Conservation (phyloP, 2,888 invertebrate species). For the Autographa pulchrina region DNA sequence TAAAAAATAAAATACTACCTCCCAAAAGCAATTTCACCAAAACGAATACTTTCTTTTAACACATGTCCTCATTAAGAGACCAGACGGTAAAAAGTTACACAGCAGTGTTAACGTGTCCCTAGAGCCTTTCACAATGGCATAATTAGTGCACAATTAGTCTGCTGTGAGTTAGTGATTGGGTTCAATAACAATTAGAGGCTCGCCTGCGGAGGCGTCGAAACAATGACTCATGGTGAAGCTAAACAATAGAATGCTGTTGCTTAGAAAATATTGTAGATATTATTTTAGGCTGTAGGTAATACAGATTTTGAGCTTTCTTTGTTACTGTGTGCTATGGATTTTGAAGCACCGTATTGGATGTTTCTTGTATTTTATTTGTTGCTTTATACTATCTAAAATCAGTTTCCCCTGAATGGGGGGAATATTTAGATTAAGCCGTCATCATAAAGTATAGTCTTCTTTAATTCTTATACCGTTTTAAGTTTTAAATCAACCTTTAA, state of each 20-base stretch:
- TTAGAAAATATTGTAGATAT: constrained; percentile 51
- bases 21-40: background rate
- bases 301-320: background rate
- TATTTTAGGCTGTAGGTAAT: constrained; percentile 23
- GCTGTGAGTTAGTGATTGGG: constrained; percentile 64
- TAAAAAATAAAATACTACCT: background rate
- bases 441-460: too few species aligned
- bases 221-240: constrained; percentile 57
- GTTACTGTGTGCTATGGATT: too few species aligned
- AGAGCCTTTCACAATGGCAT: constrained; percentile 57
- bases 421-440: too few species aligned
- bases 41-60: background rate
- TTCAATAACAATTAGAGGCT: constrained; percentile 72
- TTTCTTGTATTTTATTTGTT: too few species aligned
- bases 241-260: constrained; percentile 56
- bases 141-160: constrained; percentile 70
- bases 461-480: too few species aligned
- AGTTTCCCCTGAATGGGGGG: too few species aligned
- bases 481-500: background rate
- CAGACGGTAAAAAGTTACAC: constrained; percentile 5
- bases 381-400: too few species aligned
- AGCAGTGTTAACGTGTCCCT: constrained; percentile 23
- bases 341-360: too few species aligned
- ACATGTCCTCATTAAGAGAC: background rate
- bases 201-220: constrained; percentile 45